Percentiles rank a stretch among this genome's conserved stretches.
Conservation (phyloP, 2,888 invertebrate genomes). For the Pyrgus malvae region DNA sequence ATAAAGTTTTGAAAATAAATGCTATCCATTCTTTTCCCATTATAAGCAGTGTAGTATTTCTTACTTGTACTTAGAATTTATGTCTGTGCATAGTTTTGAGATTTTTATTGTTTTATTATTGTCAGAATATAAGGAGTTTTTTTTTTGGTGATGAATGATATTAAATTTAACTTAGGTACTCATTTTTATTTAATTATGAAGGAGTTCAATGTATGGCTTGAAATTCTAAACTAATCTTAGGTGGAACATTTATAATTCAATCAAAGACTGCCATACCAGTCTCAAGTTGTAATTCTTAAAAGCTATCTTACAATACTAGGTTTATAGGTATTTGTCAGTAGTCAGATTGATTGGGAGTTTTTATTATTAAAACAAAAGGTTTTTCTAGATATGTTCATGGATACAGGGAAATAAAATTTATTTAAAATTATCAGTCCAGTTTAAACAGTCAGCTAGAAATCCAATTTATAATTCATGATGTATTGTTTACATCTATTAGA, state of each 20-base stretch:
- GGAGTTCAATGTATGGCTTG: slow-evolving; percentile 8
- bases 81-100: neutral
- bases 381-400: slow-evolving; percentile 5
- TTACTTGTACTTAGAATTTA: slow-evolving; percentile 8
- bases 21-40: neutral
- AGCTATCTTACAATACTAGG: slow-evolving; percentile 18
- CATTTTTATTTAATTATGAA: slow-evolving; percentile 16
- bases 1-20: neutral
- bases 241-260: slow-evolving; percentile 14
- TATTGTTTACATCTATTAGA: slow-evolving; percentile 9
- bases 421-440: slow-evolving; percentile 7
- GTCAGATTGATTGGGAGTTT: slow-evolving; percentile 19
- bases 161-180: slow-evolving; percentile 17
- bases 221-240: slow-evolving; percentile 16
- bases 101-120: neutral
- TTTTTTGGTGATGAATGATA: slow-evolving; percentile 20
- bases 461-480: neutral
- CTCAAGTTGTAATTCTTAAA: slow-evolving; percentile 8
- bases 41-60: neutral
- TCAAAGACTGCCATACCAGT: slow-evolving; percentile 23
- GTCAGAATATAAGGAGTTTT: neutral
- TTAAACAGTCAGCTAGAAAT: slow-evolving; percentile 5
- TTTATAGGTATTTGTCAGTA: slow-evolving; percentile 17
- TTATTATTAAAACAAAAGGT: slow-evolving; percentile 9
- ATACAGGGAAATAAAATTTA: slow-evolving; percentile 24